These are phyloP conservation scores for Tamandua tetradactyla DNA, from an alignment of 2,797 vertebrate genomes.

Conservation along the genomic window DNA sequence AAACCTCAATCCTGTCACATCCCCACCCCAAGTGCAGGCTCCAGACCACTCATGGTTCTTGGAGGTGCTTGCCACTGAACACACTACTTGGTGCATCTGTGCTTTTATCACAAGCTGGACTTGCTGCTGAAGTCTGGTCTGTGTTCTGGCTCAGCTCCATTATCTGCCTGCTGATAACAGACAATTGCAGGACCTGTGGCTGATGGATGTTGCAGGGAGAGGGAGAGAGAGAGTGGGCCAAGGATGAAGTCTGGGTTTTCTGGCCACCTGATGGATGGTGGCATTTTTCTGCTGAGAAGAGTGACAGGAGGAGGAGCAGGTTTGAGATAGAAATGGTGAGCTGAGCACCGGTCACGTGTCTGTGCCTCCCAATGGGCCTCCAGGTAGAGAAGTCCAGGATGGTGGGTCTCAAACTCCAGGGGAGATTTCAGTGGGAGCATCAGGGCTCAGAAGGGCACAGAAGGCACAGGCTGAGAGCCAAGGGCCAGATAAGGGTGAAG, in stretches of 20 bases:
- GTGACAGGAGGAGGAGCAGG: no score
- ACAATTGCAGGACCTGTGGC: no score
- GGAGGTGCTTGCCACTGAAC: no score
- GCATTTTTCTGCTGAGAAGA: neutral
- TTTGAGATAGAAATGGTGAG: rapidly evolving
- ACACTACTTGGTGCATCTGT: no score
- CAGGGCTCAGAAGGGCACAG: neutral
- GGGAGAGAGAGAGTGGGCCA: neutral
- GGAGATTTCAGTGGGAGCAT: neutral
- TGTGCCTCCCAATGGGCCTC: rapidly evolving
- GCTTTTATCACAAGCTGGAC: no score
- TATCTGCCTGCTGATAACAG: neutral
- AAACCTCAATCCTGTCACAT: neutral
- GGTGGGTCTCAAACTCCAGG: neutral
- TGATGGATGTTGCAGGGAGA: neutral
- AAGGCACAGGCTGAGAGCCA: neutral
- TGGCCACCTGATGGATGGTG: rapidly evolving
- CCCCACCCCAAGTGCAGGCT: no score
- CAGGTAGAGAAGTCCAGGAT: rapidly evolving
- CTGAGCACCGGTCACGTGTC: rapidly evolving
- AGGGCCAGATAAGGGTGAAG: neutral
- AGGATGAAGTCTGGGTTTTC: neutral
- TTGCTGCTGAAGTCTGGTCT: no score
- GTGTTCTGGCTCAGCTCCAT: no score
- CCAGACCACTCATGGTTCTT: no score